phyloP scores from a whole-genome alignment of 2,888 invertebrate genomes.

The Nymphalis c-album region DNA sequence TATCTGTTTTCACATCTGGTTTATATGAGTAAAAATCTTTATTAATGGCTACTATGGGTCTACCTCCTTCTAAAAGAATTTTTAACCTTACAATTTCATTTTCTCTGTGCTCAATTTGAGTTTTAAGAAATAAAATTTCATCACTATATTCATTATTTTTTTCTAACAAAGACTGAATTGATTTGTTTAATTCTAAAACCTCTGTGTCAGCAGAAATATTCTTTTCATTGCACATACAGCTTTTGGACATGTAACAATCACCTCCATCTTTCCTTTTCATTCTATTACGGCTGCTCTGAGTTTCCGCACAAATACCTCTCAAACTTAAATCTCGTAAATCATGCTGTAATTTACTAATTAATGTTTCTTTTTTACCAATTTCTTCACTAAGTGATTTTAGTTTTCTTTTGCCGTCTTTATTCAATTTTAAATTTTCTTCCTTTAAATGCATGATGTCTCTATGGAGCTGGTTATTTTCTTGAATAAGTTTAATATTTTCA shows the following conservation, averaged over 20 bases:
- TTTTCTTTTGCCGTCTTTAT: constrained; percentile 83
- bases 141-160: constrained; percentile 67
- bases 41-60: constrained; percentile 83
- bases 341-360: constrained; percentile 69
- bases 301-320: constrained; percentile 72
- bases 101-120: constrained; percentile 80
- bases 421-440: constrained; percentile 83
- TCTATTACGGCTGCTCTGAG: constrained; percentile 70
- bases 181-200: constrained; percentile 66
- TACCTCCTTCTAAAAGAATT: constrained; percentile 86
- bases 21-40: constrained; percentile 85
- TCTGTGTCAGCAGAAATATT: constrained; percentile 66
- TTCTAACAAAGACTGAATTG: constrained; percentile 68
- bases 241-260: constrained; percentile 45
- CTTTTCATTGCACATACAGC: constrained; percentile 60
- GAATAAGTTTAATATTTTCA: constrained; percentile 88
- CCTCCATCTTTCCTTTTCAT: constrained; percentile 62
- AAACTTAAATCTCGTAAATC: constrained; percentile 70
- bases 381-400: constrained; percentile 84
- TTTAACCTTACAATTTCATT: constrained; percentile 87
- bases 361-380: constrained; percentile 77
- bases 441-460: constrained; percentile 83
- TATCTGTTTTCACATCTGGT: constrained; percentile 77
- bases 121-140: constrained; percentile 65
- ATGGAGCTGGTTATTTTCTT: constrained; percentile 88